These are phyloP conservation scores for Leptinotarsa peninsularis DNA, from an alignment of 2,888 invertebrate species.

Conservation along the genomic window DNA sequence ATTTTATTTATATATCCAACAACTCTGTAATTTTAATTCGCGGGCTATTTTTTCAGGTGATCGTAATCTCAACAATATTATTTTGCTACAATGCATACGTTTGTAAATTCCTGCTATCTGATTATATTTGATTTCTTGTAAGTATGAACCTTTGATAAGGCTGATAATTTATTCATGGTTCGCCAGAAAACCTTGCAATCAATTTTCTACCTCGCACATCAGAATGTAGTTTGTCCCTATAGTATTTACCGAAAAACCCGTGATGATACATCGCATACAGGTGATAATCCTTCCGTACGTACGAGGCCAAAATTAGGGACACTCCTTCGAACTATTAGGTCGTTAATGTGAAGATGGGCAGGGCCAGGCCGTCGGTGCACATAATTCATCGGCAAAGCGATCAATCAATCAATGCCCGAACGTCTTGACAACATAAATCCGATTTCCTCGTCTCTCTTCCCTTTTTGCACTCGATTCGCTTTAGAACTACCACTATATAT, in stretches of 20 bases:
- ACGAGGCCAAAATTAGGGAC: constrained; percentile 53
- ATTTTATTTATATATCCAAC: no score
- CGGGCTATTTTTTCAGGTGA: no score
- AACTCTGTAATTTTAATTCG: no score
- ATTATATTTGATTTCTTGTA: no score
- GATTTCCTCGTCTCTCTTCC: constrained; percentile 58
- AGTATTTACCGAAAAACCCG: constrained; percentile 2
- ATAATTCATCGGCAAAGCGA: constrained; percentile 65
- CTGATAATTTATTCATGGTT: no score
- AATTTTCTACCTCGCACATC: not conserved
- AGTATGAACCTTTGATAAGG: no score
- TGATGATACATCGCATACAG: constrained; percentile 57
- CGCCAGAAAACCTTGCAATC: not conserved
- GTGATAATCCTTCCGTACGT: constrained; percentile 55
- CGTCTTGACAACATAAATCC: constrained; percentile 65
- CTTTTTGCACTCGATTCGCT: constrained; percentile 34
- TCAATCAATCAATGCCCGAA: constrained; percentile 65
- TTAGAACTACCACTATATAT: not conserved
- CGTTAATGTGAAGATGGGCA: constrained; percentile 59
- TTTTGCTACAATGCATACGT: no score
- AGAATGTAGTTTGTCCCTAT: not conserved
- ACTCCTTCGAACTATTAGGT: constrained; percentile 61
- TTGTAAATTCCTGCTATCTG: no score
- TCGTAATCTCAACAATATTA: no score
- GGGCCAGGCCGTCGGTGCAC: constrained; percentile 50